phyloP scores from a whole-genome alignment of 2,113 vertebrate species.

The Burhinus bistriatus region DNA sequence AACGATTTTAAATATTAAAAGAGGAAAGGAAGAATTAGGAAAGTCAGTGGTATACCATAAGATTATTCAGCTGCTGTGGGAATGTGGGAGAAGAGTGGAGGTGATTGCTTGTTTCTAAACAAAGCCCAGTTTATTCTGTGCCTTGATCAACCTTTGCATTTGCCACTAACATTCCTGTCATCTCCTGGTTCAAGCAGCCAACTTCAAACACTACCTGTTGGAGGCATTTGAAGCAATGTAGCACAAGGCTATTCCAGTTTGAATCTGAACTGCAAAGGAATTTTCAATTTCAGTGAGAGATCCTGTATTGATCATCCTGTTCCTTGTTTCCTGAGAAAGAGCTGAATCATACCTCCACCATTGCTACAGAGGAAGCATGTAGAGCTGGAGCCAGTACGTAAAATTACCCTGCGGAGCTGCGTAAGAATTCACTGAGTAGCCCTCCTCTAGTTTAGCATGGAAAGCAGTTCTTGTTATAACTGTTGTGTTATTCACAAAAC shows the following conservation, averaged over 20 bases:
- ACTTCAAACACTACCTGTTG: background rate
- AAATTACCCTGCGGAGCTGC: background rate
- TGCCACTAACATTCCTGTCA: background rate
- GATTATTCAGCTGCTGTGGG: background rate
- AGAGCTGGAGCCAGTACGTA: background rate
- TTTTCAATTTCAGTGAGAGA: background rate
- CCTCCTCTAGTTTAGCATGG: background rate
- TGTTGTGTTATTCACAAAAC: background rate
- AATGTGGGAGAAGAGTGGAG: background rate
- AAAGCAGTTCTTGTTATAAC: background rate
- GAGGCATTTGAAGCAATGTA: background rate
- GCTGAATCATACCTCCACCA: background rate
- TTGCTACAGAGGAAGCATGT: background rate
- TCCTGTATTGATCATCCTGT: background rate
- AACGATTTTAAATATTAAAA: background rate
- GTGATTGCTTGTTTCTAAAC: background rate
- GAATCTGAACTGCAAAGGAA: background rate
- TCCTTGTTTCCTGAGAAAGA: background rate
- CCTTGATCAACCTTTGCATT: background rate
- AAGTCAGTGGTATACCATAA: background rate
- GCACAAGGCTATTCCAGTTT: background rate
- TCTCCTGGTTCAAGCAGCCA: background rate
- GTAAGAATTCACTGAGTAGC: background rate
- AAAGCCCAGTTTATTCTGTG: background rate
- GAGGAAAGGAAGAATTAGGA: background rate